Percentiles rank a stretch among this genome's conserved stretches.
Evolutionary conservation across 1,140 invertebrate species (phyloP).

Genomic region (Drosophila pseudoananassae): DNA sequence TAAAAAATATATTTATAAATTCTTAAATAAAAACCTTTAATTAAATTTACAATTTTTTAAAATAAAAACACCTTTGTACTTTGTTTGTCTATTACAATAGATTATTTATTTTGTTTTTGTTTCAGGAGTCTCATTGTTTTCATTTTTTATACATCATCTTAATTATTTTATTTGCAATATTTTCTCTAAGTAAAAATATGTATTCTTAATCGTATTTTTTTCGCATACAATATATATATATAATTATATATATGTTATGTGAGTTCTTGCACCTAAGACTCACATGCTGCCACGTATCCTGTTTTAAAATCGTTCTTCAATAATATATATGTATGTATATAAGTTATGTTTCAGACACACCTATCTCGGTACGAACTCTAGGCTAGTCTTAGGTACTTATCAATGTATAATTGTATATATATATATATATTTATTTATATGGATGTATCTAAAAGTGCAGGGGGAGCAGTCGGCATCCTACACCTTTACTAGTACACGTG

Average conservation of each 20-base stretch:
- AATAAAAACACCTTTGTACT: not conserved
- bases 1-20: not conserved
- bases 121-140: slow-evolving; percentile 78
- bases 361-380: slow-evolving; percentile 22
- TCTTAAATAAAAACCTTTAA: too few relatives aligned
- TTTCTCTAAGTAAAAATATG: slow-evolving; percentile 79
- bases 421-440: slow-evolving; percentile 38
- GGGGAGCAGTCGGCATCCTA: slow-evolving; percentile 21
- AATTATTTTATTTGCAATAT: slow-evolving; percentile 59
- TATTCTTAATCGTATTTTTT: slow-evolving; percentile 34
- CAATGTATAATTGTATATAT: slow-evolving; percentile 60
- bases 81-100: slow-evolving; percentile 55
- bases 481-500: slow-evolving; percentile 14
- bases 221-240: slow-evolving; percentile 16
- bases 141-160: slow-evolving; percentile 71
- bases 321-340: slow-evolving; percentile 45
- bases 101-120: slow-evolving; percentile 60
- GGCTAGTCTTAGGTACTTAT: slow-evolving; percentile 50
- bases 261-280: slow-evolving; percentile 32
- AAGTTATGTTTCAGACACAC: slow-evolving; percentile 33
- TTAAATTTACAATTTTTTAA: not conserved
- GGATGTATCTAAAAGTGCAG: slow-evolving; percentile 53
- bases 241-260: slow-evolving; percentile 26
- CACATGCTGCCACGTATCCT: slow-evolving; percentile 30
- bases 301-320: slow-evolving; percentile 70